Conservation (phyloP, 2,113 vertebrate genomes). For the Erinaceus europaeus region DNA sequence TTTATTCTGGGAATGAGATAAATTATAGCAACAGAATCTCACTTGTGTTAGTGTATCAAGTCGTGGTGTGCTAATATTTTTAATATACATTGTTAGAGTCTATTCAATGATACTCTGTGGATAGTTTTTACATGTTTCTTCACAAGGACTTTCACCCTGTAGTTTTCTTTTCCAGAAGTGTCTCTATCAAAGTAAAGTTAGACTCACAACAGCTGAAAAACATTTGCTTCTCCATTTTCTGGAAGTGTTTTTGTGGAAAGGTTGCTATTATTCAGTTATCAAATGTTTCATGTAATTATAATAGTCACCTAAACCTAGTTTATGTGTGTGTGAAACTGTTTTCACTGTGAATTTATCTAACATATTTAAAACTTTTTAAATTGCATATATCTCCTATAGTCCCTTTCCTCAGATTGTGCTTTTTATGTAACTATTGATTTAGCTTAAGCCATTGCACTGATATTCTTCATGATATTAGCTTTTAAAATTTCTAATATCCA, state of each 20-base stretch:
- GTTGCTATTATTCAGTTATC: not conserved
- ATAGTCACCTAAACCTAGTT: not conserved
- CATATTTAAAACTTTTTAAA: not conserved
- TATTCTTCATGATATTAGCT: not conserved
- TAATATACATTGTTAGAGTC: not conserved
- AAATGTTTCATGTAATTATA: conserved; percentile 3
- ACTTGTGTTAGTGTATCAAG: not conserved
- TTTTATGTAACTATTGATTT: not conserved
- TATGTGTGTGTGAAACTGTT: not conserved
- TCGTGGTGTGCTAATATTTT: not conserved
- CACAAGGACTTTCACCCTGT: not conserved
- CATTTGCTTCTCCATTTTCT: not conserved
- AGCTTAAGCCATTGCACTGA: not conserved
- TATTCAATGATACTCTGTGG: too few species aligned
- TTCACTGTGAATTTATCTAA: conserved; percentile 17
- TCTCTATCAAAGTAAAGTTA: not conserved
- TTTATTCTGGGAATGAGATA: conserved; percentile 10
- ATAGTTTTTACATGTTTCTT: not conserved
- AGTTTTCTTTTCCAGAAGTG: not conserved
- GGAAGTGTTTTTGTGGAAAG: not conserved
- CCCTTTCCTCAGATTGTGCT: not conserved
- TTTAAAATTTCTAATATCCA: not conserved
- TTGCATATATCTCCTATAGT: not conserved
- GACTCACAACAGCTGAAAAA: not conserved
- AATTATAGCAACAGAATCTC: not conserved